phyloP scores from a whole-genome alignment of 2,797 vertebrate species.

The Acropternis orthonyx region DNA sequence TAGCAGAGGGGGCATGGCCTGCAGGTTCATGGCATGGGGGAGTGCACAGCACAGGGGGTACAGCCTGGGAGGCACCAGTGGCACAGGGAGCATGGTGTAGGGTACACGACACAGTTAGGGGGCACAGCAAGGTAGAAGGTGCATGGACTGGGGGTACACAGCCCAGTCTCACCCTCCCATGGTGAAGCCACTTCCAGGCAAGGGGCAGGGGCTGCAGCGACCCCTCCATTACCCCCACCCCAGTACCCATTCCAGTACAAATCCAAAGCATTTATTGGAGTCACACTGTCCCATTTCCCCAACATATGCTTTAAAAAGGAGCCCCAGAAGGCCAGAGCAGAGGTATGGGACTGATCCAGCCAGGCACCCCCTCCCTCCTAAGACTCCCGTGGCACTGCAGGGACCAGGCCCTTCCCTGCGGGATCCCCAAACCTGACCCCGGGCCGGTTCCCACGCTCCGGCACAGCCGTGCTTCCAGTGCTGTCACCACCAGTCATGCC shows the following conservation, averaged over 20 bases:
- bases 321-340: not conserved
- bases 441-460: not conserved
- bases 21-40: not conserved
- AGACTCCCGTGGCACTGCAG: accelerated
- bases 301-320: not conserved
- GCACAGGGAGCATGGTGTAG: not conserved
- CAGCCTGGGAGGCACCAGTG: not conserved
- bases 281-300: not conserved
- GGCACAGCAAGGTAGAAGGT: not conserved
- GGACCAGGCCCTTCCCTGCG: not conserved
- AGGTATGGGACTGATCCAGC: not conserved
- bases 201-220: accelerated
- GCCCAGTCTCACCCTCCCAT: no score
- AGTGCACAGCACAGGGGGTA: not conserved
- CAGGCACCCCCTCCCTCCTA: not conserved
- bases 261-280: conserved; percentile 19
- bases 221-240: no score
- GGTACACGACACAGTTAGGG: accelerated
- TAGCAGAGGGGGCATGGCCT: not conserved
- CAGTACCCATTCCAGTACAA: not conserved
- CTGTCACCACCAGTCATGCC: not conserved
- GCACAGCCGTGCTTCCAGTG: accelerated
- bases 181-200: no score
- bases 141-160: not conserved
- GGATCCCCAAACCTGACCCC: not conserved